Conservation (phyloP, 2,113 vertebrate species). For the Lucifuga dentata region DNA sequence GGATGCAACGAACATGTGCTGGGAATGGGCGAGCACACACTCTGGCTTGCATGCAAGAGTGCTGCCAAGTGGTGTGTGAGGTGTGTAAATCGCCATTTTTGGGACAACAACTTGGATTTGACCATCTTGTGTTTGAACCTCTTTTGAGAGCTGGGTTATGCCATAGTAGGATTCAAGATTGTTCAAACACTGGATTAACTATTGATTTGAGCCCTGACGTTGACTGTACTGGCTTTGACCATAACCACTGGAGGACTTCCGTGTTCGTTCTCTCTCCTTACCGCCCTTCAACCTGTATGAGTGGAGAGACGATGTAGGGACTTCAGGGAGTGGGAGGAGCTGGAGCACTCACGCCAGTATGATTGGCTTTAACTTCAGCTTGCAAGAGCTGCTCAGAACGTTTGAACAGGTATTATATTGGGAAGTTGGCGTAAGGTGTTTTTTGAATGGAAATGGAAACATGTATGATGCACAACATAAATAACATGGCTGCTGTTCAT, state of each 20-base stretch:
- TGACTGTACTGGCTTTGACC: slow-evolving; percentile 31
- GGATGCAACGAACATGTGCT: slow-evolving; percentile 72
- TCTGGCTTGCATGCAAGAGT: slow-evolving; percentile 17
- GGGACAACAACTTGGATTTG: slow-evolving; percentile 39
- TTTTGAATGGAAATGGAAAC: neutral
- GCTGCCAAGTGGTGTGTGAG: slow-evolving; percentile 58
- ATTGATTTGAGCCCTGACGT: slow-evolving; percentile 15
- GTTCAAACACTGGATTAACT: slow-evolving; percentile 33
- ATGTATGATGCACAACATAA: neutral
- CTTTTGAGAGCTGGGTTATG: slow-evolving; percentile 3
- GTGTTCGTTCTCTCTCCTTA: slow-evolving; percentile 1
- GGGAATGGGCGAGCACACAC: slow-evolving; percentile 54
- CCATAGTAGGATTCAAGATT: slow-evolving; percentile 9
- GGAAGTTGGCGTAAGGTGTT: neutral
- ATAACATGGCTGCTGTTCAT: slow-evolving; percentile 10
- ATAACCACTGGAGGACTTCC: slow-evolving; percentile 57
- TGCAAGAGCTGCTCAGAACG: slow-evolving; percentile 90
- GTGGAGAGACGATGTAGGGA: slow-evolving; percentile 56
- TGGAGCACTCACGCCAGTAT: slow-evolving; percentile 80
- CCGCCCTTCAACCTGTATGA: slow-evolving; percentile 25
- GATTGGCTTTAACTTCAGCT: slow-evolving; percentile 95
- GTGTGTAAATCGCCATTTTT: slow-evolving; percentile 62
- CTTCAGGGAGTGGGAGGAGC: slow-evolving; percentile 58
- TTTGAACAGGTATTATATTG: slow-evolving; percentile 92
- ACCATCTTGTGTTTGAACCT: slow-evolving; percentile 22